Conservation (phyloP, 2,888 invertebrate genomes). For the Lycaena phlaeas region DNA sequence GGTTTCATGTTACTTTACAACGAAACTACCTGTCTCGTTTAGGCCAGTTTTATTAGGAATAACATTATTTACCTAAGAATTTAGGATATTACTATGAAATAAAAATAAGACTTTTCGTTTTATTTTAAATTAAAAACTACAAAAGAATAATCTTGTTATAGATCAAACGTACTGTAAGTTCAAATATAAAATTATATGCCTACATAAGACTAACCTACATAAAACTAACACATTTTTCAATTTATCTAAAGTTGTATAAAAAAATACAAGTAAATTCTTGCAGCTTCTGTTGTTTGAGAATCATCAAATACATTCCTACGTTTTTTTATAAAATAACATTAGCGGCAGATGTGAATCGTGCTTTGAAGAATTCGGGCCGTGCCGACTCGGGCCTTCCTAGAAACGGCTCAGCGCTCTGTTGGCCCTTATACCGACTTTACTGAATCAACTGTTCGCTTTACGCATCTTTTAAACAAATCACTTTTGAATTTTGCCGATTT, state of each 20-base stretch:
- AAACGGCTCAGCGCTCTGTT: constrained; percentile 50
- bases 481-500: constrained; percentile 57
- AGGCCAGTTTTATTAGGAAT: no score
- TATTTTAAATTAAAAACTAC: no score
- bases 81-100: no score
- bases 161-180: no score
- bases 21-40: no score
- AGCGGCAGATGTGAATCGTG: constrained; percentile 58
- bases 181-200: no score
- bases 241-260: constrained; percentile 1
- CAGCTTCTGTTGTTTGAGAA: constrained; percentile 17
- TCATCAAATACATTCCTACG: constrained; percentile 21
- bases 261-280: constrained; percentile 9
- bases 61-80: no score
- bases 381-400: constrained; percentile 58
- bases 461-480: constrained; percentile 27
- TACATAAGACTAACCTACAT: no score
- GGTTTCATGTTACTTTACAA: no score
- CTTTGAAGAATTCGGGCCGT: constrained; percentile 39
- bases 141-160: no score
- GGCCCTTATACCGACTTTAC: constrained; percentile 25
- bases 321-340: constrained; percentile 31
- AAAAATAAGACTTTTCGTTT: no score
- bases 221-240: no score
- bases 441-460: constrained; percentile 27